A percentile compares a stretch with the other conserved stretches of the same genome.
These are phyloP conservation scores for Nyleta sp. DNA, from an alignment of 2,888 invertebrate genomes.

Conservation along the genomic window DNA sequence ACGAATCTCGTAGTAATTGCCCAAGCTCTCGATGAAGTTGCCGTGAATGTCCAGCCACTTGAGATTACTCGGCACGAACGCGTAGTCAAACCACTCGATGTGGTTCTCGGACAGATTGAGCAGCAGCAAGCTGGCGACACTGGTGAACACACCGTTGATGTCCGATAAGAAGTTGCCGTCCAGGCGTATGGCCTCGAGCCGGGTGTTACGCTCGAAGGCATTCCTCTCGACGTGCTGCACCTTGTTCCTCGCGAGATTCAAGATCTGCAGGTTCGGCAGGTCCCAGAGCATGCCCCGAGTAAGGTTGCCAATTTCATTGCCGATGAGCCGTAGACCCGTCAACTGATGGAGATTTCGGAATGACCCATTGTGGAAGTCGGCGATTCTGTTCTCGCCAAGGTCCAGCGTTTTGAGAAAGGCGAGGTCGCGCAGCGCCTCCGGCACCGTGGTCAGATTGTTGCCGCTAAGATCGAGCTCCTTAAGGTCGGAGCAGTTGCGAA, in stretches of 20 bases:
- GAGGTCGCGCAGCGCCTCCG: slow-evolving; percentile 91
- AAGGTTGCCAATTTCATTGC: slow-evolving; percentile 94
- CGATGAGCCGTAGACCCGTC: slow-evolving; percentile 93
- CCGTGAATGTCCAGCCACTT: slow-evolving; percentile 96
- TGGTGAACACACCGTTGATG: slow-evolving; percentile 94
- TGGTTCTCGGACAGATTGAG: slow-evolving; percentile 95
- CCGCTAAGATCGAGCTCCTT: slow-evolving; percentile 95
- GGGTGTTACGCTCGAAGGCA: slow-evolving; percentile 91
- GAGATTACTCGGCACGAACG: slow-evolving; percentile 93
- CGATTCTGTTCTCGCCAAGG: slow-evolving; percentile 95
- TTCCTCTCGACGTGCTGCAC: slow-evolving; percentile 93
- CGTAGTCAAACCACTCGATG: slow-evolving; percentile 96
- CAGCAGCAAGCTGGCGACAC: slow-evolving; percentile 92
- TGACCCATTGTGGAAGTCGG: slow-evolving; percentile 91
- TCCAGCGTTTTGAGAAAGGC: slow-evolving; percentile 94
- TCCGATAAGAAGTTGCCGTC: slow-evolving; percentile 95
- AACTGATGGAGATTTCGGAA: slow-evolving; percentile 94
- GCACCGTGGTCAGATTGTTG: slow-evolving; percentile 91
- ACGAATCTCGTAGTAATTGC: slow-evolving; percentile 93
- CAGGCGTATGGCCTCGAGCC: slow-evolving; percentile 93
- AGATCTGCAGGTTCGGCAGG: slow-evolving; percentile 91
- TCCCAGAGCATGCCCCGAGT: slow-evolving; percentile 94
- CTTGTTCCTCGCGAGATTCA: slow-evolving; percentile 95
- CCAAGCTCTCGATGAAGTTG: slow-evolving; percentile 93
- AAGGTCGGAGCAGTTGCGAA: slow-evolving; percentile 93